Evolutionary conservation across 2,888 invertebrate species (phyloP), one percentile per base, ranked within the genome.

Genomic region (Drosophila incognita): DNA sequence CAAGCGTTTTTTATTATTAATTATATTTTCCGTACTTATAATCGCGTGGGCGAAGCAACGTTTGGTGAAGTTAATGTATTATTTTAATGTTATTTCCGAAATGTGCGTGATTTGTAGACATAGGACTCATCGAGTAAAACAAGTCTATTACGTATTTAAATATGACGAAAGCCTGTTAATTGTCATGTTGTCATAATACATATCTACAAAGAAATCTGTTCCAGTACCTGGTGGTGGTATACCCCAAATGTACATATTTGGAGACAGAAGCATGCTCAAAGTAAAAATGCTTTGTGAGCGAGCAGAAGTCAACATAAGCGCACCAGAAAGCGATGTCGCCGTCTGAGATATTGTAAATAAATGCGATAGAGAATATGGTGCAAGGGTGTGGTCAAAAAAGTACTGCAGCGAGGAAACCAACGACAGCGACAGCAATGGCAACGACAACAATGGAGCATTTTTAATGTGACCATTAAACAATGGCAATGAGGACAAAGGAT

Each of bases 381-480:
- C 71, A 79, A 69, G 76, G 74, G 80, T 71, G 83, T 72, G 86
- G 86, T 80, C 86, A 76, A 69, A 70, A 73, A 66, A 27, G n/a
- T 38, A 76, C 82, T 72, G 72, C 82, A 80, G 58, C 64, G 51
- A 21, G 48, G n/a, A 54, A 46, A 36, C 24, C 63, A 29, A 33
- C 65, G 46, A 42, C 64, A n/a, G n/a, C 46, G 11, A 52, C 65
- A 62, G 46, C 62, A 54, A 57, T 69, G 53, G 63, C 67, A 71
- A 60, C 74, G 58, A 66, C 81, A 77, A 87, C 81, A 87, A 85
- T 89, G 79, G 88, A 87, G 78, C 88, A 85, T 89, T 90, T 86
- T 90, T 89, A 90, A 90, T 89, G 82, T 80, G 82, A 77, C 80
- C 88, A 89, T 89, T 89, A 90, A 89, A 89, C 90, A 89, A 90